A percentile compares a stretch with the other conserved stretches of the same genome.
Conservation (phyloP, 2,888 invertebrate genomes). For the Heliconius charithonia region DNA sequence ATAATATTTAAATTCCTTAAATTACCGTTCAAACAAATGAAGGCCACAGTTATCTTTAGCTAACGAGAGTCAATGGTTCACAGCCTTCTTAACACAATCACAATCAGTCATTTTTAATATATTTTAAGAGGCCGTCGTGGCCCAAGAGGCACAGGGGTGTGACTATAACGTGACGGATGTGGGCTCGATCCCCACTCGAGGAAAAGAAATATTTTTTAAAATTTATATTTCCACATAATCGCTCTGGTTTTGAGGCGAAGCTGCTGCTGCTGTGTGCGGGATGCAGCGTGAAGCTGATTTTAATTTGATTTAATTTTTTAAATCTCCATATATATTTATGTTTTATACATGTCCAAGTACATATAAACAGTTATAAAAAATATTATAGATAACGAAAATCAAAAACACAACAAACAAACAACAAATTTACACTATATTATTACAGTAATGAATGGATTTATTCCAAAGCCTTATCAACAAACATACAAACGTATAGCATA, state of each 20-base stretch:
- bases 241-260: too few relatives aligned
- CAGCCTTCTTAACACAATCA: background rate
- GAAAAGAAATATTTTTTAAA: too few relatives aligned
- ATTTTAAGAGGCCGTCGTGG: too few relatives aligned
- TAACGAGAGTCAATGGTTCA: background rate
- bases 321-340: background rate
- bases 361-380: background rate
- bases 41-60: background rate
- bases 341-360: background rate
- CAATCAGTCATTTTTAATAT: too few relatives aligned
- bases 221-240: too few relatives aligned
- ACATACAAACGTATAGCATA: background rate
- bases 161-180: too few relatives aligned
- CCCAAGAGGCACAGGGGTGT: too few relatives aligned
- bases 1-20: conserved; percentile 1
- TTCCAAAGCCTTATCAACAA: background rate
- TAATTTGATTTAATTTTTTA: background rate
- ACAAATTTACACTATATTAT: background rate
- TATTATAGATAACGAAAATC: background rate
- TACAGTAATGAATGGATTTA: background rate
- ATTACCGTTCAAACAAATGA: background rate
- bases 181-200: too few relatives aligned
- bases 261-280: too few relatives aligned
- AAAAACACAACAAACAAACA: background rate
- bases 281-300: too few relatives aligned